phyloP scores from a whole-genome alignment of 2,797 vertebrate genomes.

The Orestias chungarensis region DNA sequence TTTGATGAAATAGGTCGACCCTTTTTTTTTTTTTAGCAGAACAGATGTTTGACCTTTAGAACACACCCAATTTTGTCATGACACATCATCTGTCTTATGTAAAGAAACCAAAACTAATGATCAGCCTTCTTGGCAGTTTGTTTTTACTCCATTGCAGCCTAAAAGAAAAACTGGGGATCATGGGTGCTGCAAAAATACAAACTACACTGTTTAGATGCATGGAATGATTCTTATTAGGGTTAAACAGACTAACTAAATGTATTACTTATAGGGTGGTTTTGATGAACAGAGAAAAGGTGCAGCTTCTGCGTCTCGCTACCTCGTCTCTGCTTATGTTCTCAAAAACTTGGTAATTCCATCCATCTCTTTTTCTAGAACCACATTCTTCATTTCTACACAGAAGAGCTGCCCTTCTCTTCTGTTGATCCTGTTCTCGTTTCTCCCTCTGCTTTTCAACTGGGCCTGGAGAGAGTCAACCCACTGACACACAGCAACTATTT shows the following conservation, averaged over 20 bases:
- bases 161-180: background rate
- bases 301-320: background rate
- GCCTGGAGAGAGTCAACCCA: background rate
- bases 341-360: background rate
- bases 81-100: background rate
- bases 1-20: background rate
- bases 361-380: background rate
- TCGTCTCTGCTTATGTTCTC: background rate
- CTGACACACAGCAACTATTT: constrained; percentile 39
- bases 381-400: background rate
- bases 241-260: background rate
- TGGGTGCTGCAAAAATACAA: background rate
- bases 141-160: background rate
- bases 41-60: background rate
- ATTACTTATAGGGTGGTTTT: background rate
- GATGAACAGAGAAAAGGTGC: background rate
- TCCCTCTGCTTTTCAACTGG: background rate
- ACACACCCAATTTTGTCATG: background rate
- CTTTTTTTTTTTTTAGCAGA: background rate
- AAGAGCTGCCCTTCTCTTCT: background rate
- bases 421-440: background rate
- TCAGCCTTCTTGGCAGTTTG: background rate
- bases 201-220: background rate
- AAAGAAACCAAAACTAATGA: background rate
- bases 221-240: background rate